Percentiles rank a stretch among this genome's conserved stretches.
Evolutionary conservation across 2,113 vertebrate genomes (phyloP).

Genomic region (Maylandia zebra): DNA sequence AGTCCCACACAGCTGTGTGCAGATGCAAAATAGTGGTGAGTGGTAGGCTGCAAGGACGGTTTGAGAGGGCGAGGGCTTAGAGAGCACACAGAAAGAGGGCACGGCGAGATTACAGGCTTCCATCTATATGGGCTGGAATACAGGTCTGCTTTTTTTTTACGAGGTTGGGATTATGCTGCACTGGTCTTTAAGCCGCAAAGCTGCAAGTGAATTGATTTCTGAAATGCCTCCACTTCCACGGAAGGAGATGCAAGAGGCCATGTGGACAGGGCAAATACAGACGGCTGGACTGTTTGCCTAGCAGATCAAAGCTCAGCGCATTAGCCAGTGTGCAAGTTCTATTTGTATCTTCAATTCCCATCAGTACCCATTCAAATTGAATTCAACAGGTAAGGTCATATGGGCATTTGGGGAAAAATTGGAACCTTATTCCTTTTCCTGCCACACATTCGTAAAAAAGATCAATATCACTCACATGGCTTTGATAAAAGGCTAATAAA

Average conservation of each 20-base stretch:
- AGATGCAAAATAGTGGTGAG: conserved; percentile 36
- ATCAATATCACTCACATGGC: not conserved
- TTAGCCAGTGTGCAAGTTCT: not conserved
- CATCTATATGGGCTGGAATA: conserved; percentile 57
- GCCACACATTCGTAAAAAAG: not conserved
- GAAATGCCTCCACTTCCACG: conserved; percentile 7
- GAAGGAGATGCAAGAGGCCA: not conserved
- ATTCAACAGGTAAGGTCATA: not conserved
- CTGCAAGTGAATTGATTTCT: conserved; percentile 41
- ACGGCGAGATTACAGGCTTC: conserved; percentile 65
- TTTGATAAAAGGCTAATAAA: not conserved
- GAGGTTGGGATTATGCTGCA: conserved; percentile 46
- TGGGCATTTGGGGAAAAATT: not conserved
- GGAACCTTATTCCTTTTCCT: not conserved
- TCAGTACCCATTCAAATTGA: not conserved
- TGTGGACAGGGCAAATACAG: not conserved
- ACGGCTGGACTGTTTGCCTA: not conserved
- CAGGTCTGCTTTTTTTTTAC: conserved; percentile 38
- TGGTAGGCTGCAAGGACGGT: not conserved
- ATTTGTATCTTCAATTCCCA: not conserved
- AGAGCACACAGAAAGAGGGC: conserved; percentile 60
- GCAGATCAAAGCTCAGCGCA: not conserved
- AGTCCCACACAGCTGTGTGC: conserved; percentile 34
- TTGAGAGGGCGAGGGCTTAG: conserved; percentile 34
- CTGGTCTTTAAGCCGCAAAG: conserved; percentile 5